Evolutionary conservation across 2,888 invertebrate genomes (phyloP), one percentile per base, ranked within the genome.

Genomic region (Mimumesa dahlbomi): DNA sequence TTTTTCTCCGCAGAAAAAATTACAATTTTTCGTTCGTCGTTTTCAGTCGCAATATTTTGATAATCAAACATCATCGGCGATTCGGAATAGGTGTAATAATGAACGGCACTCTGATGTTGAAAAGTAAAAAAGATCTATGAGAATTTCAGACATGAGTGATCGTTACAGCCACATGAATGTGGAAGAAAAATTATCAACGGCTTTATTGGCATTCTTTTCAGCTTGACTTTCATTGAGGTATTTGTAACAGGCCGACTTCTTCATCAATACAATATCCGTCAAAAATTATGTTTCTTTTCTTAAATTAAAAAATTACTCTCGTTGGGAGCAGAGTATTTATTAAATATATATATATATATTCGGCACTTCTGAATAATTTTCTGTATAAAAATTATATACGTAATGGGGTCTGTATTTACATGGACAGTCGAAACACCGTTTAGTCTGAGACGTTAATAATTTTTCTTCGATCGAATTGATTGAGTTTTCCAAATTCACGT

Each of bases 181-280:
- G 4, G 43, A 45, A 53, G 70, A 71, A 71, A 57, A 70, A 71
- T 71, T 70, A 71, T 70, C 69, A 63, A 63, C 62, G 57, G 50
- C 43, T 54, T 45, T 9, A 22, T 54, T 54, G 59, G 54, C 68
- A 69, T 45, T 42, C 14, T 13, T 56, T 31, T 53, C 31, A 42
- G 36, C 36, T n/a, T n/a, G 49, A 66, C 25, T 38, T 53, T 65
- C 54, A 25, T 52, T 18, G 22, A 68, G 58, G 36, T 58, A 48
- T 34, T 43, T 46, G 2, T 21, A 1, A 19, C 18, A 29, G 36
- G 18, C 43, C 13, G 13, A 54, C 36, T 29, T 31, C 11, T 7
- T 22, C 11, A 3, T 2, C 36, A n/a, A 29, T 34, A 34, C 40
- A 40, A 40, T 16, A 40, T 40, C 9, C 16, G 40, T 40, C 40